Base-by-base conservation (phyloP, 2,888 invertebrate genomes). In the Ferrisia virgata region DNA sequence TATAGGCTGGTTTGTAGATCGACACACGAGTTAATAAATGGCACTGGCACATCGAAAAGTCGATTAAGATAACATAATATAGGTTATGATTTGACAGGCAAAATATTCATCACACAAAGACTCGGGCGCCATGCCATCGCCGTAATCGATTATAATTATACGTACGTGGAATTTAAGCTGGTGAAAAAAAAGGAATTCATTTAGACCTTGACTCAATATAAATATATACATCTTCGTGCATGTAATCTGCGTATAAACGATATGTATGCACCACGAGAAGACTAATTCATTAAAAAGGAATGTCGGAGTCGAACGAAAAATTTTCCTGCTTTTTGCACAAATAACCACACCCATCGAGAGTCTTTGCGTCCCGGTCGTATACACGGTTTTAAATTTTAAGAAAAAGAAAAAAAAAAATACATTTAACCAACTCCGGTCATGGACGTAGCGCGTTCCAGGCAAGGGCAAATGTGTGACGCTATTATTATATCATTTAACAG, bases 391-490 rank as follows among this genome's bases (percentile, higher is more conserved):
- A 18, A 47, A 40, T 40, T 40, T 18, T 4, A 5, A 18, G 5
- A 13, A 33, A 72, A 64, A 72, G 33, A n/a, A n/a, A n/a, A n/a
- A n/a, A n/a, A n/a, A n/a, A n/a, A n/a, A n/a, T n/a, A n/a, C n/a
- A n/a, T n/a, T n/a, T n/a, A 72, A 72, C 33, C 72, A 33, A 31
- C 72, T 72, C 6, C 72, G 72, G 72, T 72, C 72, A 72, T 72
- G 72, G 72, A 72, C 72, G 72, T 33, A 9, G 33, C 72, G 72
- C 72, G 72, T 72, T 72, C 72, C 72, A 72, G 33, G 72, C 72
- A 72, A 72, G 72, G 72, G 72, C 72, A 72, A 72, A 72, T 25
- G 33, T 72, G 72, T 72, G 72, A 72, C 72, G 72, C 33, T 33
- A 72, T 72, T 72, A 31, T 33, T 72, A 72, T 72, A 72, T 72